Evolutionary conservation across 2,797 vertebrate species (phyloP).

Genomic region (Peromyscus melanophrys): DNA sequence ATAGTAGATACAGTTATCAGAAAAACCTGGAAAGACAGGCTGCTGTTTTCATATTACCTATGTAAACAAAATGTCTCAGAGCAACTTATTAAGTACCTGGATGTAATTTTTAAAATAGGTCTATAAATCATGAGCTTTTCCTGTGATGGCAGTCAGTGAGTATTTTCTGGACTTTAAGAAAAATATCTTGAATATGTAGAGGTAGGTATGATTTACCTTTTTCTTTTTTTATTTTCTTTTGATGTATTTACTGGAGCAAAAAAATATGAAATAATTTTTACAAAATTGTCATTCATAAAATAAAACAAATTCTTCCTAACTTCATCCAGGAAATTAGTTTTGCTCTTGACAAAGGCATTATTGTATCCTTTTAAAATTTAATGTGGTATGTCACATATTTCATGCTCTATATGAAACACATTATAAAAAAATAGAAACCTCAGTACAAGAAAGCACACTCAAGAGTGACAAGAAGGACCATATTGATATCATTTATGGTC

Average conservation of each 20-base stretch:
- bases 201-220: neutral
- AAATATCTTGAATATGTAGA: constrained; percentile 17
- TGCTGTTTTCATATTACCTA: neutral
- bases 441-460: neutral
- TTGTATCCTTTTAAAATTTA: constrained; percentile 34
- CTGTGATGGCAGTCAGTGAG: neutral
- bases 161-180: constrained; percentile 31
- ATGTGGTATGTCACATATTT: neutral
- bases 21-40: neutral
- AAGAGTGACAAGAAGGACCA: neutral
- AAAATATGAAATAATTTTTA: neutral
- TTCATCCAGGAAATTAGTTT: constrained; percentile 30
- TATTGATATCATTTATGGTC: neutral
- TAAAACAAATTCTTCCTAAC: neutral
- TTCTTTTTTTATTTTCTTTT: neutral
- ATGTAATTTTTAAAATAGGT: neutral
- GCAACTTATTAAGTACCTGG: neutral
- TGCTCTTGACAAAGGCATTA: constrained; percentile 5
- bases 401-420: neutral
- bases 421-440: neutral
- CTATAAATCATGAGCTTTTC: constrained; percentile 29
- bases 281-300: neutral
- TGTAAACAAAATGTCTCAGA: neutral
- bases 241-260: neutral
- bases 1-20: neutral